A percentile compares a stretch with the other conserved stretches of the same genome.
phyloP scores from a whole-genome alignment of 2,888 invertebrate species.

The Smittia aterrima region DNA sequence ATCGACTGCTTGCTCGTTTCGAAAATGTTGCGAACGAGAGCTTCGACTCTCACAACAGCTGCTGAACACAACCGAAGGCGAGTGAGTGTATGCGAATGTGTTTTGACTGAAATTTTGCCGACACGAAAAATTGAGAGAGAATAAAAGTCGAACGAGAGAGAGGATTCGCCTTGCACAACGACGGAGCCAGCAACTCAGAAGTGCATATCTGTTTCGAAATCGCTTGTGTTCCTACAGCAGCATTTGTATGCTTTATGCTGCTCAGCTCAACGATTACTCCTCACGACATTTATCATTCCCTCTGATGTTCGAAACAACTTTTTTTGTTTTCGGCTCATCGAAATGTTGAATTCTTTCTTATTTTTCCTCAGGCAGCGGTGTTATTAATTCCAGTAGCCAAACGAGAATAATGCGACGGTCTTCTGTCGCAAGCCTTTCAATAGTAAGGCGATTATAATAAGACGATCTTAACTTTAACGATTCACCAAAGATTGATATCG shows the following conservation, averaged over 20 bases:
- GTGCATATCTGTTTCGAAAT: neutral
- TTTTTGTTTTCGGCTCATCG: too few relatives aligned
- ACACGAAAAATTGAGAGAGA: neutral
- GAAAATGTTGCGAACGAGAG: slow-evolving; percentile 26
- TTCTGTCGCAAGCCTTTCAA: neutral
- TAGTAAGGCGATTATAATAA: slow-evolving; percentile 3
- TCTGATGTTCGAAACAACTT: too few relatives aligned
- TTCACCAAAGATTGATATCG: neutral
- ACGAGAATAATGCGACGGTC: slow-evolving; percentile 4
- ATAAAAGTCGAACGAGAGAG: neutral
- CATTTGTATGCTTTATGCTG: neutral
- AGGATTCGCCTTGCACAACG: neutral
- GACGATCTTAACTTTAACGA: neutral
- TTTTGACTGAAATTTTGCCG: neutral
- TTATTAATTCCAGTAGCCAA: slow-evolving; percentile 21
- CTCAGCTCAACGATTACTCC: too few relatives aligned
- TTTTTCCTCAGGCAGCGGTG: neutral
- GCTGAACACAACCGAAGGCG: neutral
- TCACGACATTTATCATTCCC: too few relatives aligned
- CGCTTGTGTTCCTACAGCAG: neutral
- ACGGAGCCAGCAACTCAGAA: too few relatives aligned
- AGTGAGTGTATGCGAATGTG: neutral
- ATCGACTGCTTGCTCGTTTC: slow-evolving; percentile 30
- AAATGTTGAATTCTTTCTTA: too few relatives aligned
- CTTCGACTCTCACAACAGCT: slow-evolving; percentile 27